Evolutionary conservation across 2,888 invertebrate species (phyloP), one percentile per base, ranked within the genome.

Genomic region (Cataglyphis cursor): DNA sequence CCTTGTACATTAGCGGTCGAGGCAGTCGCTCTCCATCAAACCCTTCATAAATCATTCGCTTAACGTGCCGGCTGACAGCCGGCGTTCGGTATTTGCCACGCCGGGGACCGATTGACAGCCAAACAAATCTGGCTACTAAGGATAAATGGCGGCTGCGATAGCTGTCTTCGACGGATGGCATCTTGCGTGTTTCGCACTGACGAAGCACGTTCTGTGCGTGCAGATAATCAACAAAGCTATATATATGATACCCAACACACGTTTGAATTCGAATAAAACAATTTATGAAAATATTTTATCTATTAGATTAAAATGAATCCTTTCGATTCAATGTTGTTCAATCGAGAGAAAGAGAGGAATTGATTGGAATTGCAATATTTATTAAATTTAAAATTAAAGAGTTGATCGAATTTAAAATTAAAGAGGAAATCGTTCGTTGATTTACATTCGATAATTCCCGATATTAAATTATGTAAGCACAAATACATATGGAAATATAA

Each of bases 1-100:
- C 59, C 78, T 35, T 18, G 44, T 21, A 35, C 44, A 80, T 80
- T 70, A 68, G 78, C 35, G 59, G 70, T 35, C 48, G 70, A 80
- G 66, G 48, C 18, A 64, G 28, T 61, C 66, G 24, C 51, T 81
- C 61, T 73, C 68, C 62, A 35, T 82, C 59, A 65, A 44, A 44
- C n/a, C 28, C 28, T 80, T 82, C 76, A 78, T 82, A 82, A 82
- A 82, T 82, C 82, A 80, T 24, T 66, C n/a, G 64, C 65, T 41
- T 74, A 64, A 81, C 64, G 24, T 21, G 31, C 41, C 66, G 15
- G 48, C 35, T 38, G 70, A 70, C 76, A 35, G 21, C 61, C 61
- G n/a, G 21, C 48, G 38, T 57, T 65, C 18, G 75, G 57, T 74
- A 75, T 35, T 75, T 35, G 81, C 51, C 74, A 41, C 48, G 61